Conservation (phyloP, 1,140 invertebrate species). For the Steinernema khuongi region DNA sequence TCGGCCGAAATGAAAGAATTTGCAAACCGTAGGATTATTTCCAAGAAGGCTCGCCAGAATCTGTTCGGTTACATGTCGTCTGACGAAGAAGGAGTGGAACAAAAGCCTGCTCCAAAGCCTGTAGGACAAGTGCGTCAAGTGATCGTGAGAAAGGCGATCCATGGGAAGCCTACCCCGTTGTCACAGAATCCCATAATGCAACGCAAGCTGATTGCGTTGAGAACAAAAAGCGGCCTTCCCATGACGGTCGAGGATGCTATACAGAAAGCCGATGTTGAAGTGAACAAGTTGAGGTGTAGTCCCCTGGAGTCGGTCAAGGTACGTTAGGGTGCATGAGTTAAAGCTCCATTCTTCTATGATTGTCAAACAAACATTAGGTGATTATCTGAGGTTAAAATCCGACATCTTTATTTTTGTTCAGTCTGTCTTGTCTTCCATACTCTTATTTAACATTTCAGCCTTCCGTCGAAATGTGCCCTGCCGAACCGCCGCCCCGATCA, state of each 20-base stretch:
- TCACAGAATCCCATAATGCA: not conserved
- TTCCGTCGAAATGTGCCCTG: not conserved
- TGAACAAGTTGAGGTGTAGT: not conserved
- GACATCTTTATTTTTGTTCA: too few species aligned
- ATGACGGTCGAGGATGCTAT: not conserved
- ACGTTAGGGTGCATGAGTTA: too few species aligned
- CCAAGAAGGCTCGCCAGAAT: conserved; percentile 1
- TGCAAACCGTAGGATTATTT: not conserved
- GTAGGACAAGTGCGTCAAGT: not conserved
- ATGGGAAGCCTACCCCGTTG: not conserved
- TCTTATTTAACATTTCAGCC: not conserved
- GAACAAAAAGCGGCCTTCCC: not conserved
- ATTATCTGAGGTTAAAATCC: too few species aligned
- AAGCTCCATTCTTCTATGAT: too few species aligned
- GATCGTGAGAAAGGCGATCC: not conserved
- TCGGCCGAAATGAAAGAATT: not conserved
- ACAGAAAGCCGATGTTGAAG: not conserved
- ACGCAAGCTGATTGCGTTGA: not conserved
- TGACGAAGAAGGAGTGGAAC: not conserved
- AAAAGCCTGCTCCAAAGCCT: not conserved
- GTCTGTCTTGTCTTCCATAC: too few species aligned
- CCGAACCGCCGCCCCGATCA: not conserved
- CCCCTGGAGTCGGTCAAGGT: not conserved
- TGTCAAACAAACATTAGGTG: too few species aligned
- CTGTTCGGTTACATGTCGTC: not conserved